Evolutionary conservation across 2,113 vertebrate species (phyloP), one percentile per base, ranked within the genome.

Genomic region (Chlorodrepanis virens): DNA sequence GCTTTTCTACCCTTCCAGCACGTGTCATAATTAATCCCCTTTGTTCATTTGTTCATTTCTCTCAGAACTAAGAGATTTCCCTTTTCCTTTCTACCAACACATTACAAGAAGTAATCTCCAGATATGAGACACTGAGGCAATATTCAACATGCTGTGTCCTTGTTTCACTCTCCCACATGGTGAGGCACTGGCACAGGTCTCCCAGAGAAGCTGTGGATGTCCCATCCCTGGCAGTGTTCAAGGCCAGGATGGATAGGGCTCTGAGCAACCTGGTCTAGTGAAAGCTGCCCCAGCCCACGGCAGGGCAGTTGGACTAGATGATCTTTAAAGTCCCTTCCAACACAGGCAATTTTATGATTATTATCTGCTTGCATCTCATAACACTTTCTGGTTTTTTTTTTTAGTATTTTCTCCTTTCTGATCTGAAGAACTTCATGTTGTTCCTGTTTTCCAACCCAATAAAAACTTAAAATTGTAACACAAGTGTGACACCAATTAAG

Each of bases 301-400:
- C 6, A 39, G 16, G 24, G 28, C 15, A 60, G 23, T 1, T 67
- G 53, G 39, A 14, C 23, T 21, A 16, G n/a, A 7, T n/a, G 20
- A 53, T 17, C 33, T 39, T 82, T 52, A 29, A 39, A 37, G 39
- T 53, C 16, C 29, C 12, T 75, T 60, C 53, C 47, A 53, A 53
- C 24, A 17, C 6, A 53, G 9, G 13, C 9, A 40, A 20, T 40
- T 60, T 33, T 31, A 10, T 53, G 24, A 29, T 22, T 60, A 12
- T 25, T 13, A 14, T 75, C 40, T 77, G 16, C 18, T 85, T 67
- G 3, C 3, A 53, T 28, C 8, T 16, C 37, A n/a, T 28, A 80
- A 19, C 5, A 0, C 4, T 54, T 89, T 72, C 19, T 64, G 31
- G 0, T 0, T 28, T 0, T 0, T 90, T 65, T 52, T 33, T 49